phyloP scores from a whole-genome alignment of 2,113 vertebrate species.

The Microtus ochrogaster region DNA sequence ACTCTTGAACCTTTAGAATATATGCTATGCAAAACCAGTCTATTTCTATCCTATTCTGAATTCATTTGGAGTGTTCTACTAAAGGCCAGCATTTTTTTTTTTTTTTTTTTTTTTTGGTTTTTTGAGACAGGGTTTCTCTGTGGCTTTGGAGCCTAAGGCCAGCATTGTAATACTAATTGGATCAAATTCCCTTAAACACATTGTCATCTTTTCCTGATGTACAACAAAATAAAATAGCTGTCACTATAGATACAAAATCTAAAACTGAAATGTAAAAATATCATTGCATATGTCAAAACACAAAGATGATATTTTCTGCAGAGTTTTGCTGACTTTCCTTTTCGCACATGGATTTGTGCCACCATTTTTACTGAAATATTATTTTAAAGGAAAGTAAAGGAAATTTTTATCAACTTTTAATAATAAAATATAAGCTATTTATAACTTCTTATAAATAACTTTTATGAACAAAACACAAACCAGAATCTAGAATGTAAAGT shows the following conservation, averaged over 20 bases:
- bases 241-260: conserved; percentile 58
- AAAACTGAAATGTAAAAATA: conserved; percentile 52
- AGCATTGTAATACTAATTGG: conserved; percentile 67
- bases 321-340: conserved; percentile 29
- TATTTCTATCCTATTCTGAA: conserved; percentile 62
- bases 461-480: neutral
- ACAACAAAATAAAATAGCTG: conserved; percentile 69
- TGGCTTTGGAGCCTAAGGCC: too few relatives aligned
- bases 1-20: conserved; percentile 60
- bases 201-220: conserved; percentile 63
- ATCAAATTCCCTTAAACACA: conserved; percentile 74
- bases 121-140: too few relatives aligned
- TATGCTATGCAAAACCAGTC: neutral
- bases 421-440: neutral
- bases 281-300: conserved; percentile 36
- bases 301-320: neutral
- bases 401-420: neutral
- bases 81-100: conserved; percentile 77
- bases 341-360: neutral
- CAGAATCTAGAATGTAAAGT: conserved; percentile 20
- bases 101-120: too few relatives aligned
- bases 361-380: conserved; percentile 28
- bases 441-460: conserved; percentile 8
- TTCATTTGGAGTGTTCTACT: conserved; percentile 36
- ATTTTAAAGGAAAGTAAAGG: conserved; percentile 8